These are phyloP conservation scores for Galerucella nymphaeae DNA, from an alignment of 2,888 invertebrate genomes.

Conservation along the genomic window DNA sequence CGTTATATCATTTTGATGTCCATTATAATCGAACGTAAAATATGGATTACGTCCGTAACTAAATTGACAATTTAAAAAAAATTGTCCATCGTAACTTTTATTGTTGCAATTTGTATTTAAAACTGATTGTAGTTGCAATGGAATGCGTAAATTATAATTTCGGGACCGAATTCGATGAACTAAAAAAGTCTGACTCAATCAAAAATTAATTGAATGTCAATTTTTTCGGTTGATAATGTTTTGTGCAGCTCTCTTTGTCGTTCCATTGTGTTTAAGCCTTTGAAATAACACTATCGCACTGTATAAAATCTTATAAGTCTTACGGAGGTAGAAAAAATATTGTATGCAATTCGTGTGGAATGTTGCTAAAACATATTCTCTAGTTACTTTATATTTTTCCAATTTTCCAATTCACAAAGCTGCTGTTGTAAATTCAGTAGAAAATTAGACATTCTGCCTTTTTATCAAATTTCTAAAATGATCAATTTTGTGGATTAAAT, in stretches of 20 bases:
- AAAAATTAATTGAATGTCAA: neutral
- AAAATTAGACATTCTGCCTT: neutral
- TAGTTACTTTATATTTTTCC: too few species aligned
- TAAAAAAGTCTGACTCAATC: neutral
- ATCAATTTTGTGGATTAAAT: neutral
- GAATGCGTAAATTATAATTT: neutral
- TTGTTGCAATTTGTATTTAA: neutral
- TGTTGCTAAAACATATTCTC: too few species aligned
- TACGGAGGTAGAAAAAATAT: too few species aligned
- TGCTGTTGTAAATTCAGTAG: too few species aligned
- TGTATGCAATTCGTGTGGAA: too few species aligned
- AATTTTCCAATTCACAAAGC: too few species aligned
- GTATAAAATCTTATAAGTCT: too few species aligned
- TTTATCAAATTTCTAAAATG: neutral
- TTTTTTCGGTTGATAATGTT: neutral
- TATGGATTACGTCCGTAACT: neutral
- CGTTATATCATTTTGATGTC: conserved; percentile 6
- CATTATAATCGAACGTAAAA: neutral
- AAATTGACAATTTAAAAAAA: neutral
- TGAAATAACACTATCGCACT: too few species aligned
- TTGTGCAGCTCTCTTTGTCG: too few species aligned
- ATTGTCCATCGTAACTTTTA: conserved; percentile 1
- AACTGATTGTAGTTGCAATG: neutral
- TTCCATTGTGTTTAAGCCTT: too few species aligned
- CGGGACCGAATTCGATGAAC: neutral